These are phyloP conservation scores for Cancer borealis DNA, from an alignment of 2,888 invertebrate genomes.

Conservation along the genomic window DNA sequence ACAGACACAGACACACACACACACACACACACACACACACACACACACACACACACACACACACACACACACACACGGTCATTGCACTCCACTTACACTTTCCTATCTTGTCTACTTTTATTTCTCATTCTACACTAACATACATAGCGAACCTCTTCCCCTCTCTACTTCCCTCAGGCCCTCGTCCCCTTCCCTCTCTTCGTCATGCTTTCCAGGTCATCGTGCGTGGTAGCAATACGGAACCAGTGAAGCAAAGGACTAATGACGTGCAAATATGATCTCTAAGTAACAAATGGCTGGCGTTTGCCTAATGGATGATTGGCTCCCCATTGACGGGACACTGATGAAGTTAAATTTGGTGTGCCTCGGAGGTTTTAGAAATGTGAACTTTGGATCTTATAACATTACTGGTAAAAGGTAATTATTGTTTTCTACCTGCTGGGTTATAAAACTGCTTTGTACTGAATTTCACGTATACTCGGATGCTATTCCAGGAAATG, in stretches of 20 bases:
- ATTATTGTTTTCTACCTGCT: too few species aligned
- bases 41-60: too few species aligned
- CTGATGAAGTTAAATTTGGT: constrained; percentile 43
- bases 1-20: background rate
- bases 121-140: background rate
- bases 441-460: too few species aligned
- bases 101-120: background rate
- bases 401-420: too few species aligned
- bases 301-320: constrained; percentile 52
- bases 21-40: background rate
- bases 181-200: background rate
- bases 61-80: background rate
- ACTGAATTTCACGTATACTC: too few species aligned
- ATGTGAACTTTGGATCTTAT: background rate
- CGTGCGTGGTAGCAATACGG: background rate
- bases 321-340: background rate
- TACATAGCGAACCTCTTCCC: background rate
- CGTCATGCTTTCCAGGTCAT: constrained; percentile 6
- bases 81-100: background rate
- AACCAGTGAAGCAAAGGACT: constrained; percentile 16
- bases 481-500: too few species aligned
- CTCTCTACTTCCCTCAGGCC: background rate
- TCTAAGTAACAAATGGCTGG: constrained; percentile 40
- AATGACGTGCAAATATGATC: constrained; percentile 55
- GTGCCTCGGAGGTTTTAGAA: background rate